Evolutionary conservation across 2,888 invertebrate species (phyloP).

Genomic region (Hermaeophaga mercurialis): DNA sequence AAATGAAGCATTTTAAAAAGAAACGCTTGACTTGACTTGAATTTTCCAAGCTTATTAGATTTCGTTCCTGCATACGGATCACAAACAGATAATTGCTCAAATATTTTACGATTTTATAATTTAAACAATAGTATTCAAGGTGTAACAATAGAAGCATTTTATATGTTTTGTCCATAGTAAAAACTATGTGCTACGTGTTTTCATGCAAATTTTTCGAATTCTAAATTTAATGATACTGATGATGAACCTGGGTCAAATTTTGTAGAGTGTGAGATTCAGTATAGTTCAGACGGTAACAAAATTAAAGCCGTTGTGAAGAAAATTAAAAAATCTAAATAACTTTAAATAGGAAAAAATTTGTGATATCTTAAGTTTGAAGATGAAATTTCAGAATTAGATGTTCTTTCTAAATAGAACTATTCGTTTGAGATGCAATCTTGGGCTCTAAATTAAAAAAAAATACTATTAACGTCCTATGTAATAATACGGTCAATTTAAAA

Average conservation of each 20-base stretch:
- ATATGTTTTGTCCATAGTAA: background rate
- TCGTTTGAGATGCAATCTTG: conserved; percentile 26
- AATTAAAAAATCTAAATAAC: conserved; percentile 30
- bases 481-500: conserved; percentile 1
- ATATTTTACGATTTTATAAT: too few species aligned
- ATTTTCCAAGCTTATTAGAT: too few species aligned
- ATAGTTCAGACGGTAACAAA: too few species aligned
- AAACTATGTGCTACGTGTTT: background rate
- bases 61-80: too few species aligned
- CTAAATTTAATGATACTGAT: background rate
- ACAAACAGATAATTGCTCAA: too few species aligned
- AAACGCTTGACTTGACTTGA: too few species aligned
- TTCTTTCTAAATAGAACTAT: conserved; percentile 31
- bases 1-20: too few species aligned
- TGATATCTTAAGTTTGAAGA: conserved; percentile 28
- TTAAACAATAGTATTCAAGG: too few species aligned
- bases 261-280: too few species aligned
- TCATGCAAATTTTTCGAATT: background rate
- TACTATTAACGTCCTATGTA: conserved; percentile 12
- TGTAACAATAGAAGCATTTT: too few species aligned
- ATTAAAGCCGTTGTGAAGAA: conserved; percentile 9
- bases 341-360: conserved; percentile 31
- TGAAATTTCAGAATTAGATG: conserved; percentile 29
- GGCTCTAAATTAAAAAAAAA: conserved; percentile 21
- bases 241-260: too few species aligned